Evolutionary conservation across 1,140 invertebrate species (phyloP).

Genomic region (Drosophila setifemur): DNA sequence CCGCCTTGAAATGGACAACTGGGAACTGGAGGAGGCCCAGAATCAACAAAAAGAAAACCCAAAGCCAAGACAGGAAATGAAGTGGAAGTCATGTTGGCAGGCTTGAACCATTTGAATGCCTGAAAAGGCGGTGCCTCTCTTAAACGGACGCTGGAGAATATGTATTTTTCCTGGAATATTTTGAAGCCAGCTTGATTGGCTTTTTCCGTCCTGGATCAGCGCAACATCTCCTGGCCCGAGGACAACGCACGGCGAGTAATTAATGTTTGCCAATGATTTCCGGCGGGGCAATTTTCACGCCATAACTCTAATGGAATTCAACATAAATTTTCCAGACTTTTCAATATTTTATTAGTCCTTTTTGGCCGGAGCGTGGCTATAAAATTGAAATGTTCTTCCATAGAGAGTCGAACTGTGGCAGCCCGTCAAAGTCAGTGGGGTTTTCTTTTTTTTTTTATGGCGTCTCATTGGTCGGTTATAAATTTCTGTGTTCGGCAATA

Average conservation of each 20-base stretch:
- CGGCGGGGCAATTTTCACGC: slow-evolving; percentile 56
- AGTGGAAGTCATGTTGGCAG: slow-evolving; percentile 52
- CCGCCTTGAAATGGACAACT: slow-evolving; percentile 66
- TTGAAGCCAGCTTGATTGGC: slow-evolving; percentile 42
- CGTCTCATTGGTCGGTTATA: slow-evolving; percentile 71
- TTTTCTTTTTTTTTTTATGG: slow-evolving; percentile 30
- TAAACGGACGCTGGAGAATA: slow-evolving; percentile 62
- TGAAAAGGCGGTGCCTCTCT: slow-evolving; percentile 11
- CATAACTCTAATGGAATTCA: slow-evolving; percentile 76
- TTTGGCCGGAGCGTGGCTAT: slow-evolving; percentile 43
- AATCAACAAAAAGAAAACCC: not conserved
- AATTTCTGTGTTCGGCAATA: slow-evolving; percentile 76
- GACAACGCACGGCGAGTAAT: slow-evolving; percentile 31
- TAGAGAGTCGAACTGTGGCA: slow-evolving; percentile 19
- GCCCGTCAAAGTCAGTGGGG: slow-evolving; percentile 60
- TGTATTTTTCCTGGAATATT: not conserved
- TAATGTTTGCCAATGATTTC: slow-evolving; percentile 46
- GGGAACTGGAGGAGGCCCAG: slow-evolving; percentile 35
- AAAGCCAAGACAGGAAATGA: slow-evolving; percentile 44
- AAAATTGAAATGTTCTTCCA: slow-evolving; percentile 76
- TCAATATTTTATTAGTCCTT: slow-evolving; percentile 63
- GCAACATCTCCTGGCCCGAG: not conserved
- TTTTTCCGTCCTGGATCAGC: not conserved
- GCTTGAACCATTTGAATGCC: slow-evolving; percentile 63
- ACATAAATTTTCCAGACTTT: slow-evolving; percentile 69